A percentile compares a stretch with the other conserved stretches of the same genome.
phyloP scores from a whole-genome alignment of 2,113 vertebrate genomes.

The Charina bottae region DNA sequence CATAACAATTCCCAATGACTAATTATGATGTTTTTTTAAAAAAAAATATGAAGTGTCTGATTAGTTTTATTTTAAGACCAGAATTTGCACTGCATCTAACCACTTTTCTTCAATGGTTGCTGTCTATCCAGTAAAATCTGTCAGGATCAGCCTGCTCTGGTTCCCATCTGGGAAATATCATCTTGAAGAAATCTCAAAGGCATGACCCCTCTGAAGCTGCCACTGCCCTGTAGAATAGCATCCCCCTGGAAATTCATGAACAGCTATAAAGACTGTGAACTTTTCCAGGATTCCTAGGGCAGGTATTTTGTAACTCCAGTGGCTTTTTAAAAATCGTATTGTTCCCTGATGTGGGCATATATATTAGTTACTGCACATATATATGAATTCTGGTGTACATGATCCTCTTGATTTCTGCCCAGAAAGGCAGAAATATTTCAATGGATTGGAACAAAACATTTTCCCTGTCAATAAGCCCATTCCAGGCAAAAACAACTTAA shows the following conservation, averaged over 20 bases:
- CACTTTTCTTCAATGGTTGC: too few relatives aligned
- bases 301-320: background rate
- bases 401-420: background rate
- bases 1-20: background rate
- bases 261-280: background rate
- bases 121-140: too few relatives aligned
- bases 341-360: background rate
- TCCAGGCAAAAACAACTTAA: background rate
- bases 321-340: background rate
- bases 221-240: background rate
- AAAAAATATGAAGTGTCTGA: background rate
- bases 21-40: too few relatives aligned
- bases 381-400: background rate
- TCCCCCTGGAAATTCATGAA: background rate
- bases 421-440: constrained; percentile 11
- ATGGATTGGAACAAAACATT: background rate
- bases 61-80: background rate
- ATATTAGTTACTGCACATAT: background rate
- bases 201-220: background rate
- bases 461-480: background rate
- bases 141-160: too few relatives aligned
- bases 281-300: background rate
- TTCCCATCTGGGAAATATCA: too few relatives aligned
- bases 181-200: background rate
- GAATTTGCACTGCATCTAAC: background rate